Evolutionary conservation across 2,797 vertebrate genomes (phyloP).

Genomic region (Xiphorhynchus erythropygius): DNA sequence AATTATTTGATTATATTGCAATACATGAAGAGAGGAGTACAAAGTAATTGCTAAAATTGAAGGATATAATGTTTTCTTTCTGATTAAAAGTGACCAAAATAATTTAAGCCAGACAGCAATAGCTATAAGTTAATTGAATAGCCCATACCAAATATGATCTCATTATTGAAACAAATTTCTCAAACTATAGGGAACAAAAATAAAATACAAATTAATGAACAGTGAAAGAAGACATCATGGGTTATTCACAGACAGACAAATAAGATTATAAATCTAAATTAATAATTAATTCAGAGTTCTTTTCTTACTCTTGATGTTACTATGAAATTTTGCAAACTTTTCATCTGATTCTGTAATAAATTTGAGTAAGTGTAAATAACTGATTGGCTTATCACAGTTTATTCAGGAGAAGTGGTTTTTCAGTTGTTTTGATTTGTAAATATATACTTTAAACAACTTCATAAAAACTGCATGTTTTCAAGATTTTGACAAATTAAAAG

Average conservation of each 20-base stretch:
- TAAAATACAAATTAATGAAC: neutral
- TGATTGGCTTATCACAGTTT: neutral
- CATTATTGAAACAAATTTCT: neutral
- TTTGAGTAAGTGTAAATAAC: neutral
- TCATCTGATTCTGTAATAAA: neutral
- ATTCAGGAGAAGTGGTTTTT: neutral
- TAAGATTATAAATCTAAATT: neutral
- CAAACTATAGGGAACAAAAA: neutral
- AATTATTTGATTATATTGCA: neutral
- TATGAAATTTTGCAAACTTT: neutral
- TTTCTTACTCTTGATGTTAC: neutral
- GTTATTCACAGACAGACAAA: neutral
- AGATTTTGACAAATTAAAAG: neutral
- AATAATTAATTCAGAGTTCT: neutral
- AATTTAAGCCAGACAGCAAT: neutral
- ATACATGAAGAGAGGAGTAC: accelerated
- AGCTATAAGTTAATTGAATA: neutral
- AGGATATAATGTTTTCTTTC: neutral
- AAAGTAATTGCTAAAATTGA: neutral
- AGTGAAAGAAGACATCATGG: neutral
- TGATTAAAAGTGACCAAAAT: neutral
- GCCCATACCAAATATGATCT: neutral
- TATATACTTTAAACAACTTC: neutral
- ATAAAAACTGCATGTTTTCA: neutral
- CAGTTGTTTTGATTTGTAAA: neutral